Conservation (phyloP, 1,140 invertebrate genomes). For the Probaryconus sp. region DNA sequence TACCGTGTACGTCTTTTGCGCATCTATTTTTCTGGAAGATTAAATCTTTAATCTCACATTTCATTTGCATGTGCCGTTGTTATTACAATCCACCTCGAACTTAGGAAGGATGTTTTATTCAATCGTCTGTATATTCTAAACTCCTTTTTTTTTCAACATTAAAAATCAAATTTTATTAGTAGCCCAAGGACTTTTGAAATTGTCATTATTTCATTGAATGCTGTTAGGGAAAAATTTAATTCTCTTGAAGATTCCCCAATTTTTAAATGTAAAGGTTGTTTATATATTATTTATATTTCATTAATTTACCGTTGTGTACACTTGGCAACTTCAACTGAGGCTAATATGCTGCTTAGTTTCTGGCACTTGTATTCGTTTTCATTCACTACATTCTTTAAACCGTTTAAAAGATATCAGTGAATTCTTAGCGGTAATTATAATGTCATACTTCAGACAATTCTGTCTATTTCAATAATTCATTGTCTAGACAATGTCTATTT, state of each 20-base stretch:
- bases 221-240: constrained; percentile 29
- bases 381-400: constrained; percentile 47
- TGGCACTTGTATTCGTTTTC: constrained; percentile 62
- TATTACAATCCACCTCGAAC: too few species aligned
- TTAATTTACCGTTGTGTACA: constrained; percentile 49
- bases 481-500: too few species aligned
- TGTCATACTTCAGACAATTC: too few species aligned
- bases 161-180: too few species aligned
- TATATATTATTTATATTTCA: constrained; percentile 49
- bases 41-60: constrained; percentile 33
- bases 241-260: constrained; percentile 2
- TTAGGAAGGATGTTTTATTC: not conserved
- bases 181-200: too few species aligned
- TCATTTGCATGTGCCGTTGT: constrained; percentile 17
- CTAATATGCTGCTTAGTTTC: constrained; percentile 59
- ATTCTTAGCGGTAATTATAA: not conserved
- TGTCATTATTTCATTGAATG: too few species aligned
- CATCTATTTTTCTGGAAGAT: constrained; percentile 47
- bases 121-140: too few species aligned
- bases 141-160: too few species aligned
- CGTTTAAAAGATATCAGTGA: constrained; percentile 19
- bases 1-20: constrained; percentile 19
- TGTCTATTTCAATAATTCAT: too few species aligned
- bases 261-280: not conserved
- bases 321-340: constrained; percentile 50